phyloP scores from a whole-genome alignment of 1,140 invertebrate genomes.

The Drosophila santomea region DNA sequence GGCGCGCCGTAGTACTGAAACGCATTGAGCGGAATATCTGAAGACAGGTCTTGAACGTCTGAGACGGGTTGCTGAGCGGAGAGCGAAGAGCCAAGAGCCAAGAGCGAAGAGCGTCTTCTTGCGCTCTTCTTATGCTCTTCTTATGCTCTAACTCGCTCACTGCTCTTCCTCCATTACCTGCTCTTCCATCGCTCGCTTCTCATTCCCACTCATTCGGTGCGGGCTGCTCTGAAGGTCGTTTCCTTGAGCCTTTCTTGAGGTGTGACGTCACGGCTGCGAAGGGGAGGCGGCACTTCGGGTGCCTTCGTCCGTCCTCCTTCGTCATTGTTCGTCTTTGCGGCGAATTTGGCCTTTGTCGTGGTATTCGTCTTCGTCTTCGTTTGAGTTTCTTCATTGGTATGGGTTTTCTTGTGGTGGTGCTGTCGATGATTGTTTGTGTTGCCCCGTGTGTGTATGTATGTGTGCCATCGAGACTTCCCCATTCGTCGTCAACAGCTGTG shows the following conservation, averaged over 20 bases:
- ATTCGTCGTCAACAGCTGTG: conserved; percentile 63
- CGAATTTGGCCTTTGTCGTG: conserved; percentile 68
- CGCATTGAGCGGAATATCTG: background rate
- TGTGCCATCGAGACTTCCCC: conserved; percentile 52
- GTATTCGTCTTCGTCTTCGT: conserved; percentile 51
- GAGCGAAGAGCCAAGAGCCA: conserved; percentile 13
- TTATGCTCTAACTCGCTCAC: conserved; percentile 17
- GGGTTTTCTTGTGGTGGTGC: conserved; percentile 69
- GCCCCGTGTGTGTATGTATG: background rate
- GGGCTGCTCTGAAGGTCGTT: conserved; percentile 67
- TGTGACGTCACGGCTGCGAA: conserved; percentile 43
- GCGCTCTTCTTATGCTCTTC: conserved; percentile 6
- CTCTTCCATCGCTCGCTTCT: conserved; percentile 31
- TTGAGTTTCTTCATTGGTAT: conserved; percentile 45
- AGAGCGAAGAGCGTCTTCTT: conserved; percentile 24
- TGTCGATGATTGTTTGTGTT: background rate
- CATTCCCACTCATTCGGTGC: conserved; percentile 23
- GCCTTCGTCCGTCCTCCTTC: background rate
- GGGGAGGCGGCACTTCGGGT: conserved; percentile 63
- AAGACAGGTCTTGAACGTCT: background rate
- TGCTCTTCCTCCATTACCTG: conserved; percentile 42
- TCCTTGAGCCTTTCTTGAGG: conserved; percentile 72
- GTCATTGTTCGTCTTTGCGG: conserved; percentile 52
- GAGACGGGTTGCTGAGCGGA: conserved; percentile 36
- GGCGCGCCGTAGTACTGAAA: conserved; percentile 22